Evolutionary conservation across 2,113 vertebrate species (phyloP).

Genomic region (Spheniscus mendiculus): DNA sequence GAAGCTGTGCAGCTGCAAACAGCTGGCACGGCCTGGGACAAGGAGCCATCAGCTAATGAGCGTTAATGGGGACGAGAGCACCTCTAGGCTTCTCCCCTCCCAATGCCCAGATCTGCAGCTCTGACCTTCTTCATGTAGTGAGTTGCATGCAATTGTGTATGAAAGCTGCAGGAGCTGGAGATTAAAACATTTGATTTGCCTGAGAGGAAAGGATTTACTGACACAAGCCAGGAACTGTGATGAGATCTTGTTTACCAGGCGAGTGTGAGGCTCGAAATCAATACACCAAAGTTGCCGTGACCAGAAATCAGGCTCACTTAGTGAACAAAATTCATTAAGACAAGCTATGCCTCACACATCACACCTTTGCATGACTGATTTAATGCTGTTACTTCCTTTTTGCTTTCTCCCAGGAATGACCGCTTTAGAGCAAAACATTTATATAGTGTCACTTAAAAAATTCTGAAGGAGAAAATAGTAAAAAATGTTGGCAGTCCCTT

Average conservation of each 20-base stretch:
- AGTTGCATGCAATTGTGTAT: neutral
- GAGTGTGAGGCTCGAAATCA: neutral
- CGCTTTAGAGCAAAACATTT: neutral
- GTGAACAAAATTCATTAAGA: neutral
- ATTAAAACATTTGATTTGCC: constrained; percentile 9
- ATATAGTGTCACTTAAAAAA: neutral
- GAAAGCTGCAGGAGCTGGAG: neutral
- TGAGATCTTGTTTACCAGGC: constrained; percentile 17
- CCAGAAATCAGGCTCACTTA: constrained; percentile 4
- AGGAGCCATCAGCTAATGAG: neutral
- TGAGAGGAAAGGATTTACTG: neutral
- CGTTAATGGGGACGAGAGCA: rapidly evolving
- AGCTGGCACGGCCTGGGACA: neutral
- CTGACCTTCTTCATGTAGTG: neutral
- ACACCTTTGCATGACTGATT: neutral
- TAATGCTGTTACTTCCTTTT: neutral
- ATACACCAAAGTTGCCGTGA: neutral
- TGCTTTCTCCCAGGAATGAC: neutral
- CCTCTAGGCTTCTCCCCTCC: neutral
- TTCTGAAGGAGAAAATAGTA: neutral
- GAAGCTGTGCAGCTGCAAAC: neutral
- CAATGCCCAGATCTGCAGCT: neutral
- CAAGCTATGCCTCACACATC: neutral
- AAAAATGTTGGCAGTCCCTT: neutral
- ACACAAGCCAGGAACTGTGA: neutral